Percentiles rank a stretch among this genome's conserved stretches.
Conservation (phyloP, 2,797 vertebrate species). For the Neoniphon sammara region DNA sequence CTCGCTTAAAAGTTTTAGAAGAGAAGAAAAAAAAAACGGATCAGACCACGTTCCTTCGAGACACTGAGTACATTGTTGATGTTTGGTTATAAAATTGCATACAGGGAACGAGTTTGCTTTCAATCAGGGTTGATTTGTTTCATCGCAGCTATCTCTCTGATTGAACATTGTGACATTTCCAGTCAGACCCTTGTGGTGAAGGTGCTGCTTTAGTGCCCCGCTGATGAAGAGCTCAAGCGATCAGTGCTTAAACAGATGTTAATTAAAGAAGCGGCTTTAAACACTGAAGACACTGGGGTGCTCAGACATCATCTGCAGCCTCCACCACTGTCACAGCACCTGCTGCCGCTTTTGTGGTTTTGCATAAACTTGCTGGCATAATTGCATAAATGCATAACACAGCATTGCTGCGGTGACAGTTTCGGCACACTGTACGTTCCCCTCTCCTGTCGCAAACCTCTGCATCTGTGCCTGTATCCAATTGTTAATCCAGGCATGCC, state of each 20-base stretch:
- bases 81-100: too few species aligned
- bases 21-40: constrained; percentile 28
- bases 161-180: neutral
- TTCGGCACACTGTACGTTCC: neutral
- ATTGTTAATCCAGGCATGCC: neutral
- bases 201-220: constrained; percentile 36
- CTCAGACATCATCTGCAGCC: constrained; percentile 11
- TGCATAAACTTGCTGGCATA: neutral
- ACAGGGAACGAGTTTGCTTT: constrained; percentile 28
- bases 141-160: neutral
- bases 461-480: neutral
- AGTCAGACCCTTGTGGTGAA: constrained; percentile 1
- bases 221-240: constrained; percentile 54
- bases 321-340: neutral
- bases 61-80: neutral
- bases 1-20: constrained; percentile 39
- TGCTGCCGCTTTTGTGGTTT: constrained; percentile 5
- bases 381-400: neutral
- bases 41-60: neutral
- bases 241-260: constrained; percentile 59
- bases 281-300: constrained; percentile 27
- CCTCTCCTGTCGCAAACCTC: neutral
- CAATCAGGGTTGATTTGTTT: constrained; percentile 47
- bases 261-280: constrained; percentile 58
- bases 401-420: neutral